phyloP scores from a whole-genome alignment of 2,113 vertebrate species.

The Hemichromis elongatus region DNA sequence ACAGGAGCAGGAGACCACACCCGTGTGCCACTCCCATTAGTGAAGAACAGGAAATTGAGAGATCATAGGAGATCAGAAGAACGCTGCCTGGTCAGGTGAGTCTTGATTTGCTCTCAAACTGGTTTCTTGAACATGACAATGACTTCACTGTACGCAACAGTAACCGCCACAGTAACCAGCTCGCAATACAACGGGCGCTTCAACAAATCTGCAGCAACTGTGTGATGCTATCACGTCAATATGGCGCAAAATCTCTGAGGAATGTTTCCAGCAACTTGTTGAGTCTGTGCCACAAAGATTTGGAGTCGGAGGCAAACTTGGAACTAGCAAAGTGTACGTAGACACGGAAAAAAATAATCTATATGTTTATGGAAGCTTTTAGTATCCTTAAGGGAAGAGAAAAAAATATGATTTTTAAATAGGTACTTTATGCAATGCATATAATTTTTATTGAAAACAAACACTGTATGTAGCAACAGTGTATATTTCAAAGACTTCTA shows the following conservation, averaged over 20 bases:
- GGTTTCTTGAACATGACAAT: not conserved
- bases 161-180: not conserved
- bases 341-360: not conserved
- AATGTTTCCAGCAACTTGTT: not conserved
- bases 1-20: not conserved
- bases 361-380: not conserved
- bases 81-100: rapidly evolving
- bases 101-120: not conserved
- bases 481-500: not conserved
- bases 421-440: not conserved
- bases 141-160: not conserved
- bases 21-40: not conserved
- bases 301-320: not conserved
- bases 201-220: not conserved
- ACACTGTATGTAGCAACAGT: too few species aligned
- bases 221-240: not conserved
- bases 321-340: not conserved
- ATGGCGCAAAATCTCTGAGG: not conserved
- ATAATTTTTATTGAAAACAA: too few species aligned
- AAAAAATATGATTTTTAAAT: not conserved
- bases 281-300: not conserved
- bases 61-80: not conserved
- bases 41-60: not conserved
- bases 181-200: not conserved
- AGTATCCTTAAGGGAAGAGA: not conserved